A percentile compares a stretch with the other conserved stretches of the same genome.
Evolutionary conservation across 2,113 vertebrate genomes (phyloP).

Genomic region (Phyllostomus discolor): DNA sequence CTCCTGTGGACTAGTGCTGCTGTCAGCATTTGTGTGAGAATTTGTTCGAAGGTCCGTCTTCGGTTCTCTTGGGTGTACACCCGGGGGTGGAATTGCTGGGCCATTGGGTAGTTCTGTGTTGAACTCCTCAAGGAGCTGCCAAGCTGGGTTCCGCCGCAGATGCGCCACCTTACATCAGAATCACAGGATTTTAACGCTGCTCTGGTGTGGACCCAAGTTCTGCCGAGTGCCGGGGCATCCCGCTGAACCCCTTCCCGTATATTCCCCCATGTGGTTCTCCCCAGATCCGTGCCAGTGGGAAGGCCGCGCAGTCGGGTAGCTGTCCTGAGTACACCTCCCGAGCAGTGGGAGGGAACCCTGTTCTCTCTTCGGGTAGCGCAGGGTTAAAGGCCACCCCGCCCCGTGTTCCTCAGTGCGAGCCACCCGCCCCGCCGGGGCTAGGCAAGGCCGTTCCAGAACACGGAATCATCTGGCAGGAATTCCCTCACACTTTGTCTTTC

Average conservation of each 20-base stretch:
- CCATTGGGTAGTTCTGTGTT: background rate
- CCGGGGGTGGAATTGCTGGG: background rate
- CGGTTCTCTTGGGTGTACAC: background rate
- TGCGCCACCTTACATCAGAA: background rate
- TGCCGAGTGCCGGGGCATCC: background rate
- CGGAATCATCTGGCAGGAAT: accelerated
- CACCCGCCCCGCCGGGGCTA: accelerated
- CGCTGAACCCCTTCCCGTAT: background rate
- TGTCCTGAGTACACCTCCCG: accelerated
- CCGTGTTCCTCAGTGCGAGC: background rate
- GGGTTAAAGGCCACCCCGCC: background rate
- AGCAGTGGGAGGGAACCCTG: background rate
- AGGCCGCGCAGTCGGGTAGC: background rate
- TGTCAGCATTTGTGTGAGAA: background rate
- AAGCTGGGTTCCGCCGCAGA: background rate
- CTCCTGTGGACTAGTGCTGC: background rate
- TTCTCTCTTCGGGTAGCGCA: background rate
- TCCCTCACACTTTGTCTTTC: background rate
- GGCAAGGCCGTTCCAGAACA: background rate
- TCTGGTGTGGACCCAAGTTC: background rate
- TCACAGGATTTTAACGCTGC: background rate
- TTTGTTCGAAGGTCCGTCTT: background rate
- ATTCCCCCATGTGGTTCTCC: background rate
- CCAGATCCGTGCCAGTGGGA: background rate
- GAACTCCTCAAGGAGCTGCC: background rate